These are phyloP conservation scores for Cassiopea andromeda DNA, from an alignment of 30 jellyfish, hydroid and myxozoan species.

Conservation along the genomic window DNA sequence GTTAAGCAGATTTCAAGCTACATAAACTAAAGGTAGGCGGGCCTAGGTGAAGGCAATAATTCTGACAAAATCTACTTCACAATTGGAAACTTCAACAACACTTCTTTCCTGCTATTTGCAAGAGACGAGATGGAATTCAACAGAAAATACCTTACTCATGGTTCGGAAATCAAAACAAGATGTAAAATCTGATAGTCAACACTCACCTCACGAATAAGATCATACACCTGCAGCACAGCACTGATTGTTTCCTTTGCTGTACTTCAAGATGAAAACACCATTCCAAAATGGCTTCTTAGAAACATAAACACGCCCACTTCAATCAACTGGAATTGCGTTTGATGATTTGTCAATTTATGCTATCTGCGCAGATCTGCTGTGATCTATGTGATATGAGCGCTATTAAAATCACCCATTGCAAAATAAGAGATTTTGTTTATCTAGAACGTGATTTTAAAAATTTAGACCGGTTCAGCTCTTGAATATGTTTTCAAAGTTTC, in stretches of 20 bases:
- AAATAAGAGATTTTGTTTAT: no score
- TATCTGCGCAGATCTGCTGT: no score
- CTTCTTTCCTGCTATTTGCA: not conserved
- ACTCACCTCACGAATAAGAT: not conserved
- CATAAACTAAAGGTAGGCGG: not conserved
- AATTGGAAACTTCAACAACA: no score
- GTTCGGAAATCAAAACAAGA: not conserved
- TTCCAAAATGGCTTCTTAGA: slow-evolving; percentile 24
- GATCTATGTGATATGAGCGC: no score
- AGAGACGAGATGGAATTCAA: not conserved
- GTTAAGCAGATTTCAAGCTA: not conserved
- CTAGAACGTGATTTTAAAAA: no score
- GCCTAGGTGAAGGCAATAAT: not conserved
- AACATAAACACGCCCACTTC: slow-evolving; percentile 7
- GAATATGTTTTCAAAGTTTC: no score
- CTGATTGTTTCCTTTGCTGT: not conserved
- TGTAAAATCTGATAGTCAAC: slow-evolving; percentile 1
- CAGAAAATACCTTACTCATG: no score
- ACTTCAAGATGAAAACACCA: slow-evolving; percentile 23
- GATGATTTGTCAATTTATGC: no score
- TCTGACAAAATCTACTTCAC: not conserved
- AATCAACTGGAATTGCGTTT: not conserved
- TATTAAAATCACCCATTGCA: no score
- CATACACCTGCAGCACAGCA: not conserved
- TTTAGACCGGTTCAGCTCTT: no score